Conservation (phyloP, 2,113 vertebrate species). For the Perca fluviatilis region DNA sequence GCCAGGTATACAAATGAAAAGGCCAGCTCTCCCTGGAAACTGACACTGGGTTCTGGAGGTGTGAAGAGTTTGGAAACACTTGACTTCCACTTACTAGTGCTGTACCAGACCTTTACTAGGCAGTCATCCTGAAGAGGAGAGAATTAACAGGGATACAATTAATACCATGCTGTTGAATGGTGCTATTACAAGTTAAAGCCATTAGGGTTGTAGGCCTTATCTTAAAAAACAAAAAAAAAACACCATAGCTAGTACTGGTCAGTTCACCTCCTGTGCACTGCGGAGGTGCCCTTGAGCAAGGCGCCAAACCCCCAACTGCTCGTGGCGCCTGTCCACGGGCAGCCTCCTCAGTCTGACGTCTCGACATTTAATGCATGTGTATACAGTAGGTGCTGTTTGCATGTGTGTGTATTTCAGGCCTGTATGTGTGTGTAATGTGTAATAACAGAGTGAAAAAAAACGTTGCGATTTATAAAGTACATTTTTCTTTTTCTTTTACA, state of each 20-base stretch:
- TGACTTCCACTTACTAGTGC: constrained; percentile 91
- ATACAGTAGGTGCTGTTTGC: no score
- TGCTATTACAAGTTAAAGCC: neutral
- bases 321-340: no score
- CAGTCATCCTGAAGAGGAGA: constrained; percentile 90
- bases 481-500: neutral
- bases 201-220: neutral
- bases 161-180: neutral
- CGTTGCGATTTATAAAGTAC: no score
- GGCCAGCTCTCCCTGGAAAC: constrained; percentile 85
- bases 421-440: no score
- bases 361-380: no score
- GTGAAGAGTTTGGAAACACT: constrained; percentile 83
- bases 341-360: no score
- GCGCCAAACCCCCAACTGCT: no score
- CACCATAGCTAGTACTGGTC: neutral
- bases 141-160: constrained; percentile 1
- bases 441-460: no score
- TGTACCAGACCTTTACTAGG: constrained; percentile 98
- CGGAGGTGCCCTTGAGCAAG: no score
- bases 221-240: neutral
- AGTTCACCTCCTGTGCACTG: neutral
- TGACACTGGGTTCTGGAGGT: constrained; percentile 81
- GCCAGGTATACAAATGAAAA: constrained; percentile 98
- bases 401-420: no score